A percentile compares a stretch with the other conserved stretches of the same genome.
Conservation (phyloP, 2,113 vertebrate species). For the Pycnonotus jocosus region DNA sequence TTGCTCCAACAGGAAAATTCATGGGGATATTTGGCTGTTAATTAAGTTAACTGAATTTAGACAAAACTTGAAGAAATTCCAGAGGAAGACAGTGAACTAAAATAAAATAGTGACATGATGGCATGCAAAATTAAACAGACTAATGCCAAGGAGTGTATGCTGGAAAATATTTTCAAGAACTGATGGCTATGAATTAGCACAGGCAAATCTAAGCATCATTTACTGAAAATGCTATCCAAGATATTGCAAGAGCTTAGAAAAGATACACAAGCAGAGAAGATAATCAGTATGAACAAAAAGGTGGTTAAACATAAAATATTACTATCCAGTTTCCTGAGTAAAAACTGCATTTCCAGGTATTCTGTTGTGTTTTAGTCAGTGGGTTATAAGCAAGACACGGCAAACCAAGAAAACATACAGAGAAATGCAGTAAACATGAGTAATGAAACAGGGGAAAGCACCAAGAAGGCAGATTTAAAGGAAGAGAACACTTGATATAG, state of each 20-base stretch:
- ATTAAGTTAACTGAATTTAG: background rate
- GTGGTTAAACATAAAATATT: background rate
- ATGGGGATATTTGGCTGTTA: background rate
- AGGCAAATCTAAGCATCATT: background rate
- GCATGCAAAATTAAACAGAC: background rate
- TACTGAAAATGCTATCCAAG: background rate
- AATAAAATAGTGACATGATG: background rate
- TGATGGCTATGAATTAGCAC: background rate
- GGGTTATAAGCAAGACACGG: background rate
- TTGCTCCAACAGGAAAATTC: background rate
- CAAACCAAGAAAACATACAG: background rate
- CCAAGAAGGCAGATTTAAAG: background rate
- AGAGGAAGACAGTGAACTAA: background rate
- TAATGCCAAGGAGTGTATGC: background rate
- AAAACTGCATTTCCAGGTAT: background rate
- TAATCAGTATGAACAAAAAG: background rate
- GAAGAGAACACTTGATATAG: background rate
- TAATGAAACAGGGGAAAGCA: background rate
- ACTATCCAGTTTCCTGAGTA: background rate
- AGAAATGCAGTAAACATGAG: background rate
- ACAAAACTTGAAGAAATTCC: conserved; percentile 1
- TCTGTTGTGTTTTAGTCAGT: background rate
- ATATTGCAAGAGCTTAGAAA: background rate
- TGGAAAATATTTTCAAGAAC: background rate
- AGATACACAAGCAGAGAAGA: background rate